A percentile compares a stretch with the other conserved stretches of the same genome.
These are phyloP conservation scores for Triplophysa dalaica DNA, from an alignment of 2,113 vertebrate species.

Conservation along the genomic window DNA sequence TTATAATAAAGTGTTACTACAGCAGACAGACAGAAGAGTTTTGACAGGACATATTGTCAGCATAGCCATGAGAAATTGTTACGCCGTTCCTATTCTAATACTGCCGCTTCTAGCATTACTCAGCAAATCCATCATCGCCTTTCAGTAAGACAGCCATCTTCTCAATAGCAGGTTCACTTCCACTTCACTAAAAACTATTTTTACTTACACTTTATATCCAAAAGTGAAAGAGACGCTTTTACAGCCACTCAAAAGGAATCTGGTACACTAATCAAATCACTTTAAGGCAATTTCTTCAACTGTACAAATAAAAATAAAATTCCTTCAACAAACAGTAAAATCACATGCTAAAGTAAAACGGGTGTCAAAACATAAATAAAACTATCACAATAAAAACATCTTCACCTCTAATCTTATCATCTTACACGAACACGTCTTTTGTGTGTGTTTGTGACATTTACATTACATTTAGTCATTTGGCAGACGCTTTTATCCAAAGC, in stretches of 20 bases:
- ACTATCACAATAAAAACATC: no score
- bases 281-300: background rate
- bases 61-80: constrained; percentile 4
- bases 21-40: background rate
- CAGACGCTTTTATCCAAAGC: no score
- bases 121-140: constrained; percentile 21
- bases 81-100: constrained; percentile 3
- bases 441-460: no score
- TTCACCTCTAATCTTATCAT: no score
- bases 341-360: background rate
- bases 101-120: constrained; percentile 23
- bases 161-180: background rate
- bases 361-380: background rate
- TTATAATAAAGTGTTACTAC: background rate
- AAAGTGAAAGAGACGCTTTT: background rate
- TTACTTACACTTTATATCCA: no score
- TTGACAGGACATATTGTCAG: constrained; percentile 7
- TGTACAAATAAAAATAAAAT: no score
- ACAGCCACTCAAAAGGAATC: background rate
- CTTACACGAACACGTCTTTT: no score
- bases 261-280: background rate
- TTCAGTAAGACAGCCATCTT: background rate
- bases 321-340: background rate
- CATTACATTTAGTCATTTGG: no score
- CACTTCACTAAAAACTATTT: no score